Base-by-base conservation (phyloP, 2,888 invertebrate genomes). In the Drosophila anceps region DNA sequence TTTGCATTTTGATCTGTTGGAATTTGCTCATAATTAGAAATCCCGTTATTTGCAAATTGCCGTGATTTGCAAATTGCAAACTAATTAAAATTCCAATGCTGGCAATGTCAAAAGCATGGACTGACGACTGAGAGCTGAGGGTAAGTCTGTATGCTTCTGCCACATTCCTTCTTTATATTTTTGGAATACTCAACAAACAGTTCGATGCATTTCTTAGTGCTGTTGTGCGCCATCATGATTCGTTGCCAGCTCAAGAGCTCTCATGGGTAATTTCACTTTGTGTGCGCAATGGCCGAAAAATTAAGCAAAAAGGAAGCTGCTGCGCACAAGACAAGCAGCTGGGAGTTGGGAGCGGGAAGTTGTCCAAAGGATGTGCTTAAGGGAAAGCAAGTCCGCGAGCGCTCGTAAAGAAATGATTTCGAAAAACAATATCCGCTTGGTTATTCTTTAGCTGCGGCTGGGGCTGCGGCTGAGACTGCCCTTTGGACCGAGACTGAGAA, bases 201-300 rank as follows among this genome's bases (percentile, higher is more conserved):
- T 66, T 76, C 75, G 60, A 75, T 82, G 81, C 81, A 78, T 75
- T 84, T 73, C 60, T 78, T 73, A 67, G 43, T 53, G 46, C 55
- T 54, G 55, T 48, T 48, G 48, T 31, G 63, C 13, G 44, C 18
- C 57, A 63, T 44, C 29, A 29, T 20, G 48, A 29, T 44, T n/a
- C 31, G 58, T 27, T 69, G 53, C 44, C 66, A 55, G 46, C 75
- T 78, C 18, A 55, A 69, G 73, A 66, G 70, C 69, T 76, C 87
- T 84, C 82, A 84, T 79, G 84, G 84, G 76, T 75, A 86, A 84
- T 86, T 86, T 81, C 82, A 76, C 87, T 84, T 84, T 81, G 77
- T 86, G 84, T 77, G 79, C 79, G 81, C 84, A 84, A 84, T 77
- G 84, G 87, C 82, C 82, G 87, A 84, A 76, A 84, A 79, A 81